These are phyloP conservation scores for Ancistrus triradiatus DNA, from an alignment of 2,113 vertebrate genomes.

Conservation along the genomic window DNA sequence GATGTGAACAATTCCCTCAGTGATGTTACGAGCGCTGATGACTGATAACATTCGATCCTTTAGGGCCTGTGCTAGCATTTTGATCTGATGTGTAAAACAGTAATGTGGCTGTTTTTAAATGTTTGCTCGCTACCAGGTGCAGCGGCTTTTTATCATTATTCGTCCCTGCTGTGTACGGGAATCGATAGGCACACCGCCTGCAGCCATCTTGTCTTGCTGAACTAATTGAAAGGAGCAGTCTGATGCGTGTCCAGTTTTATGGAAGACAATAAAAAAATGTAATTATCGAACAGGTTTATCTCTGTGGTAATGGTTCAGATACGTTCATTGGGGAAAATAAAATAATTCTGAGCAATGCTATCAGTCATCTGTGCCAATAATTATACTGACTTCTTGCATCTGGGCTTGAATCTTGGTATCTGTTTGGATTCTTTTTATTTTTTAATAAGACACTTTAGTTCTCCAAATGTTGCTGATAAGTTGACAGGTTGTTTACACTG, in stretches of 20 bases:
- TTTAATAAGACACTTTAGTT: too few species aligned
- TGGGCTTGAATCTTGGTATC: too few species aligned
- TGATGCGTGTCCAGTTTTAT: slow-evolving; percentile 44
- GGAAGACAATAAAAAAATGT: slow-evolving; percentile 22
- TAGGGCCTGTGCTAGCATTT: background rate
- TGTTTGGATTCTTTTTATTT: too few species aligned
- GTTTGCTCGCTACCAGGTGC: slow-evolving; percentile 37
- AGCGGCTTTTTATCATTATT: slow-evolving; percentile 52
- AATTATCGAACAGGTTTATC: slow-evolving; percentile 28
- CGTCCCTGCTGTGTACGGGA: slow-evolving; percentile 43
- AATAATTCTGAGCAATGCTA: too few species aligned
- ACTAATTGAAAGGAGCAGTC: slow-evolving; percentile 53
- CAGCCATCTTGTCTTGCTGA: slow-evolving; percentile 52
- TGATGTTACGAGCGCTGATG: too few species aligned
- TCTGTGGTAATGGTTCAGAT: background rate
- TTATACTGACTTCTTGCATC: too few species aligned
- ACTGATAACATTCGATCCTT: too few species aligned
- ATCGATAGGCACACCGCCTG: slow-evolving; percentile 51
- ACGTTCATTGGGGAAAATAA: background rate
- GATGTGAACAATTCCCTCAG: too few species aligned
- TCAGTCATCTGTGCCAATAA: too few species aligned
- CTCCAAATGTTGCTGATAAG: too few species aligned
- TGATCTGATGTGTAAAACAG: background rate
- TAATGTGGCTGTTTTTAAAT: slow-evolving; percentile 7
- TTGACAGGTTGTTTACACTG: too few species aligned